These are phyloP conservation scores for Hydroisotoma schaefferi DNA, from an alignment of 2,888 invertebrate genomes.

Conservation along the genomic window DNA sequence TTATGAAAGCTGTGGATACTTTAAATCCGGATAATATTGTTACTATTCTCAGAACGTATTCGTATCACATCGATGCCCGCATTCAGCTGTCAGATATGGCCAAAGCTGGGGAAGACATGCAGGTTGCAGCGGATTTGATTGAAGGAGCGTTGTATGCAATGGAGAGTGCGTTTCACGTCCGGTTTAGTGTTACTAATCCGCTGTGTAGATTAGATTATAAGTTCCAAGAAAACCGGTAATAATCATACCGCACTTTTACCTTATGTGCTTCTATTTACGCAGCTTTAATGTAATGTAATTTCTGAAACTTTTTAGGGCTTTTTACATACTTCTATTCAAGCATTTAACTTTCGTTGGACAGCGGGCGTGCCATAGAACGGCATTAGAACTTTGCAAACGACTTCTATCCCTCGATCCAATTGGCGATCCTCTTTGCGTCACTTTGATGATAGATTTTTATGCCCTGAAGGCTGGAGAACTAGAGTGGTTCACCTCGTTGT, in stretches of 20 bases:
- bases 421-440: conserved; percentile 70
- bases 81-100: conserved; percentile 77
- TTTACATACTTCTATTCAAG: conserved; percentile 76
- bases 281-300: not conserved
- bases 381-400: conserved; percentile 81
- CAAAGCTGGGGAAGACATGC: conserved; percentile 71
- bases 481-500: conserved; percentile 63
- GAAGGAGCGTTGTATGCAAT: conserved; percentile 73
- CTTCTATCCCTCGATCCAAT: conserved; percentile 73
- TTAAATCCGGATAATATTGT: conserved; percentile 60
- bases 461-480: conserved; percentile 71
- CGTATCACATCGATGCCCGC: conserved; percentile 75
- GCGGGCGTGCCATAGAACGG: conserved; percentile 76
- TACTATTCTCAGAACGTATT: conserved; percentile 65
- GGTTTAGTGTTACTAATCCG: conserved; percentile 71
- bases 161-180: conserved; percentile 74
- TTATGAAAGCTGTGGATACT: conserved; percentile 73
- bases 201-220: conserved; percentile 72
- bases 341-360: conserved; percentile 74
- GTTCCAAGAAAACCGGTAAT: conserved; percentile 72
- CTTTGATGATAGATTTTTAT: conserved; percentile 76
- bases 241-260: not conserved
- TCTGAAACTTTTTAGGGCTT: conserved; percentile 60
- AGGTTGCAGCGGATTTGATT: conserved; percentile 65
- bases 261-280: not conserved